phyloP scores from a whole-genome alignment of 1,140 invertebrate species.

The Lepidurus arcticus region DNA sequence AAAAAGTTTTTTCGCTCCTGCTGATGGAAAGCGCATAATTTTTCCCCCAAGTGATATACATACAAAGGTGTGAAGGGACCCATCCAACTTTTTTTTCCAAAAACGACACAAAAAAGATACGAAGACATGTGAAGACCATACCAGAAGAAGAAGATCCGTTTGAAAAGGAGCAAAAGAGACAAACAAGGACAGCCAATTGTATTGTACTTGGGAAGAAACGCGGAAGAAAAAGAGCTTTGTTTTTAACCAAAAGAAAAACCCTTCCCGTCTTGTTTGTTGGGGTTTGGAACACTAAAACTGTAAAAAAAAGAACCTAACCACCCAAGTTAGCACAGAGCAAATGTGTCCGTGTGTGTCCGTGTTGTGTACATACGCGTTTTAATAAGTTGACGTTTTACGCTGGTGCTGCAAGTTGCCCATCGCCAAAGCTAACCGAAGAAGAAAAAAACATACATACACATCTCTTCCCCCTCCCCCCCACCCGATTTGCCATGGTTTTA shows the following conservation, averaged over 20 bases:
- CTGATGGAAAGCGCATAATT: neutral
- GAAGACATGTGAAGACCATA: neutral
- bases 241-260: neutral
- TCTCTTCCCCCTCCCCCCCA: neutral
- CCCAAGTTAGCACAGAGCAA: neutral
- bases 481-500: no score
- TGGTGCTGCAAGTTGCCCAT: neutral
- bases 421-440: neutral
- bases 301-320: neutral
- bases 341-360: neutral
- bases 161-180: neutral
- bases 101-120: neutral
- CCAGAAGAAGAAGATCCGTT: neutral
- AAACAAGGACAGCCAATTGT: no score
- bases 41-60: neutral
- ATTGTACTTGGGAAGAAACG: no score
- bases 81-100: neutral
- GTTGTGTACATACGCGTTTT: neutral
- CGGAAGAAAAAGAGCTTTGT: no score
- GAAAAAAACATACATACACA: neutral
- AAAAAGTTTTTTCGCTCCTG: neutral
- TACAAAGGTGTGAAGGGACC: conserved; percentile 21
- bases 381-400: neutral
- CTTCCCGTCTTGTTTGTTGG: neutral
- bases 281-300: neutral